Percentiles rank a stretch among this genome's conserved stretches.
Conservation (phyloP, 2,113 vertebrate genomes). For the Irena cyanogastra region DNA sequence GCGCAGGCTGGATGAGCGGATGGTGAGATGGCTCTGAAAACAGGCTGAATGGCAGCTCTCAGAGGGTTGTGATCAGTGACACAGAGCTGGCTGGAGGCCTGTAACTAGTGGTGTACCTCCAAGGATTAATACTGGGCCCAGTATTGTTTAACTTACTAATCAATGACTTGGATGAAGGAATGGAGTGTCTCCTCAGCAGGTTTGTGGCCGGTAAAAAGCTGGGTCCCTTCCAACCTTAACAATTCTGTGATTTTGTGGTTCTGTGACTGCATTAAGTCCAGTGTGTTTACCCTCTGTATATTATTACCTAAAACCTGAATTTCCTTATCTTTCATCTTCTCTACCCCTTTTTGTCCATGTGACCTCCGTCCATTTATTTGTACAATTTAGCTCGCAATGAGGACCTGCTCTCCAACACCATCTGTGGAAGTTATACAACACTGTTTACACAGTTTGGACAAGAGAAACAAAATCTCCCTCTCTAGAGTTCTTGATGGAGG, state of each 20-base stretch:
- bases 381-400: background rate
- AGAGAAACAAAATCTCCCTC: background rate
- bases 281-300: background rate
- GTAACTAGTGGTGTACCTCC: background rate
- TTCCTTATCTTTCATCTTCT: background rate
- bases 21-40: background rate
- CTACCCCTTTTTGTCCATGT: background rate
- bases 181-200: background rate
- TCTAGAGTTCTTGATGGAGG: background rate
- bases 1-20: fast-evolving
- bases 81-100: background rate
- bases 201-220: fast-evolving
- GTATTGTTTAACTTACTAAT: background rate
- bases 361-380: background rate
- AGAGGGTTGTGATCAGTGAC: background rate
- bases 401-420: background rate
- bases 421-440: background rate
- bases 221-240: background rate
- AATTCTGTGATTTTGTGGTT: background rate
- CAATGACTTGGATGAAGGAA: background rate
- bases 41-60: background rate
- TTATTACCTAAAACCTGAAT: background rate
- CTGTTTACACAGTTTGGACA: background rate
- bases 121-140: background rate
- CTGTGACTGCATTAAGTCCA: background rate